Percentiles rank a stretch among this genome's conserved stretches.
Evolutionary conservation across 2,113 vertebrate genomes (phyloP).

Genomic region (Caranx melampygus): DNA sequence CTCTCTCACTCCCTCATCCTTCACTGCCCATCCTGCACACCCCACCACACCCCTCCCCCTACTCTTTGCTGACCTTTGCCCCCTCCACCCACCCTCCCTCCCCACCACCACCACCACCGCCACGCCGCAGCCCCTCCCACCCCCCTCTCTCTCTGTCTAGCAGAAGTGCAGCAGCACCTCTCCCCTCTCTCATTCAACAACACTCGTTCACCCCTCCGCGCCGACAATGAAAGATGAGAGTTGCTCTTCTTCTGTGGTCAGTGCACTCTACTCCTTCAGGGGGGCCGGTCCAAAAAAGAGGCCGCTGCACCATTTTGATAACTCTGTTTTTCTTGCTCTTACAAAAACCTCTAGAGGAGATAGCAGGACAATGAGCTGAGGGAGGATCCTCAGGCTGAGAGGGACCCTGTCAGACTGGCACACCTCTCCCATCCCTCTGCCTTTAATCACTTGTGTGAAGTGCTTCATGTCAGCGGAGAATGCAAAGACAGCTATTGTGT

Average conservation of each 20-base stretch:
- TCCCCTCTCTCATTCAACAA: slow-evolving; percentile 71
- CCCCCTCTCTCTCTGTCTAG: slow-evolving; percentile 46
- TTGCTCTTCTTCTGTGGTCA: slow-evolving; percentile 61
- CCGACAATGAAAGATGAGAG: slow-evolving; percentile 74
- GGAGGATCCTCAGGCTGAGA: slow-evolving; percentile 23
- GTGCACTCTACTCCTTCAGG: slow-evolving; percentile 54
- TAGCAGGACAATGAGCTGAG: slow-evolving; percentile 20
- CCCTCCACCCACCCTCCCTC: not conserved
- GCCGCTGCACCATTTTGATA: slow-evolving; percentile 61
- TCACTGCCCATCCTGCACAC: slow-evolving; percentile 47
- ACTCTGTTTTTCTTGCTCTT: slow-evolving; percentile 31
- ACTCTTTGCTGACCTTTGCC: slow-evolving; percentile 51
- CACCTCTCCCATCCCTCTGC: slow-evolving; percentile 34
- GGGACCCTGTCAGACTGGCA: slow-evolving; percentile 23
- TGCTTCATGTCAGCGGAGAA: slow-evolving; percentile 27
- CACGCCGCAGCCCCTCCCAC: slow-evolving; percentile 10
- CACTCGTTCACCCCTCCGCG: slow-evolving; percentile 72
- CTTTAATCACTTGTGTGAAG: slow-evolving; percentile 32
- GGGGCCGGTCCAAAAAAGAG: slow-evolving; percentile 70
- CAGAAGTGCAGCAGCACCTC: slow-evolving; percentile 74
- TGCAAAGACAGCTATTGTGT: slow-evolving; percentile 4
- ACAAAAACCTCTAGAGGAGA: slow-evolving; percentile 27
- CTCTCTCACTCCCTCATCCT: slow-evolving; percentile 82
- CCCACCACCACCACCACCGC: not conserved
- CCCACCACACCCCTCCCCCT: not conserved